These are phyloP conservation scores for Melitaea cinxia DNA, from an alignment of 1,140 invertebrate species.

Conservation along the genomic window DNA sequence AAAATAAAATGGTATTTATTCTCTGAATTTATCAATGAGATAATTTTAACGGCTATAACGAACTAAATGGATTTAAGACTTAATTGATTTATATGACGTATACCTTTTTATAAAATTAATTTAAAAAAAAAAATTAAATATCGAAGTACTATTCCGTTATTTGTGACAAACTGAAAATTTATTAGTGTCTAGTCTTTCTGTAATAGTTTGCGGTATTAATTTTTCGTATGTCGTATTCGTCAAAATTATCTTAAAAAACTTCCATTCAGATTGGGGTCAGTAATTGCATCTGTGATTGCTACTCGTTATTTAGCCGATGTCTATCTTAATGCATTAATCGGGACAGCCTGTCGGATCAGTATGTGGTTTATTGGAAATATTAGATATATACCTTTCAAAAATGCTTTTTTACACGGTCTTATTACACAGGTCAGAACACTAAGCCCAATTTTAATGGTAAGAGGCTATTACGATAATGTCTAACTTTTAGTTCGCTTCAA, in stretches of 20 bases:
- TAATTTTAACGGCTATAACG: constrained; percentile 11
- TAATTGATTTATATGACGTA: too few species aligned
- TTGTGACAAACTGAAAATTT: too few species aligned
- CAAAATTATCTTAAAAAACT: neutral
- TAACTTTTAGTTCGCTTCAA: too few species aligned
- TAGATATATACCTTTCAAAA: too few species aligned
- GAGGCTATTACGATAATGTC: too few species aligned
- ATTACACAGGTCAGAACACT: too few species aligned
- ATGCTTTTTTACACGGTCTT: too few species aligned
- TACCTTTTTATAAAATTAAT: too few species aligned
- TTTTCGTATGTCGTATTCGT: neutral
- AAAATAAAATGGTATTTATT: neutral
- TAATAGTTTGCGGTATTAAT: neutral
- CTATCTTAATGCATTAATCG: neutral
- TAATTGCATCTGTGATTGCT: neutral
- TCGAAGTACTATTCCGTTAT: neutral
- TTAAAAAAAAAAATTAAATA: too few species aligned
- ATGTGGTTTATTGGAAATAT: neutral
- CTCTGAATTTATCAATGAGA: neutral
- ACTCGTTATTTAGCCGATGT: neutral
- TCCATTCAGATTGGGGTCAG: neutral
- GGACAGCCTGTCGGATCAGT: neutral
- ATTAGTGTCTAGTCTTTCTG: too few species aligned
- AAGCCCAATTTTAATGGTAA: too few species aligned
- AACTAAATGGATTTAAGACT: neutral